Evolutionary conservation across 92 coral and sea anemone species (phyloP), one percentile per base, ranked within the genome.

Genomic region (Porites lobata): DNA sequence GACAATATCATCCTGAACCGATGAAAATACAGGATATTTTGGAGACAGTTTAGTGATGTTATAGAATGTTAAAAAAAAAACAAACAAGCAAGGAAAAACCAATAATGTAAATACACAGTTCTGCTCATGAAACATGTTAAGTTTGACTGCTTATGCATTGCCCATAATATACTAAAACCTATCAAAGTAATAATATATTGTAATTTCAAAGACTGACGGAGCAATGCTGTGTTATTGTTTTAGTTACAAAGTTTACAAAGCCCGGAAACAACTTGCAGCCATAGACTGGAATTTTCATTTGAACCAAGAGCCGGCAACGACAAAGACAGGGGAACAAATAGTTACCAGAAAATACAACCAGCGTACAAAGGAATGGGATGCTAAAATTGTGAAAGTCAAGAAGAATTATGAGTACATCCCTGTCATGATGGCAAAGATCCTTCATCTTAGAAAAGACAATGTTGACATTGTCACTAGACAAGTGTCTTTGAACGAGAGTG

Each of bases 361-460:
- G 64, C 80, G 85, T 18, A 89, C 92, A 17, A 83, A 77, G 29
- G 88, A 89, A 50, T 89, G 92, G 92, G 77, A 89, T 77, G 66
- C 75, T 15, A 83, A 83, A 51, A 61, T 82, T 15, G 74, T 83
- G 9, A 89, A 69, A 76, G 85, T 82, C 8, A 63, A 66, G 57
- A 89, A 89, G 50, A 67, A 75, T 2, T 76, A 83, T 15, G 85
- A 83, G 63, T 82, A 88, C 61, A 76, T 73, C 71, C 86, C 85
- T 9, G 17, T 87, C 9, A 56, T 87, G n/a, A 87, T 88, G 73
- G 80, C 91, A 58, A 82, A 82, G 54, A 73, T 81, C 15, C 56
- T 88, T 8, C 56, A 50, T 5, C 11, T 67, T 61, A 51, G 82
- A 77, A 20, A 52, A 22, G 70, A 88, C 13, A 84, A 88, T 82